Conservation (phyloP, 1,140 invertebrate genomes). For the Drosophila bocki region DNA sequence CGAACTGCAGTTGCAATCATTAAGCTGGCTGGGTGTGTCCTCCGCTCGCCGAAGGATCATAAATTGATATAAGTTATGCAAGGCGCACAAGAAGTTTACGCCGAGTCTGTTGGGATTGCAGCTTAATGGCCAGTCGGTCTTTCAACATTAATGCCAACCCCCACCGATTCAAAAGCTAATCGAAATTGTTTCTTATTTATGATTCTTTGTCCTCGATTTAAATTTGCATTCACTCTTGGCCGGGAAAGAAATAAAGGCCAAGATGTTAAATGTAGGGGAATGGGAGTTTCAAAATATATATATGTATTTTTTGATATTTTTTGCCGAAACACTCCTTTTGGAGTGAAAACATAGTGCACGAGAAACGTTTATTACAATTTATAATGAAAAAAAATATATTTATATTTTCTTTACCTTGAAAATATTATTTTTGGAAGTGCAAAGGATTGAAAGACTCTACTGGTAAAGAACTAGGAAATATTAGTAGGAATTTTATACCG, state of each 20-base stretch:
- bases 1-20: slow-evolving; percentile 64
- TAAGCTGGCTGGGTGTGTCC: slow-evolving; percentile 42
- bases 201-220: slow-evolving; percentile 34
- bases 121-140: slow-evolving; percentile 9
- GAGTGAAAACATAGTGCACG: not conserved
- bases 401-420: not conserved
- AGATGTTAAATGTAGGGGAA: slow-evolving; percentile 1
- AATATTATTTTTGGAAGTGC: too few relatives aligned
- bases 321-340: not conserved
- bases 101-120: slow-evolving; percentile 24
- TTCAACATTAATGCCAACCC: slow-evolving; percentile 10
- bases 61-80: slow-evolving; percentile 62
- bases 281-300: not conserved
- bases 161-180: slow-evolving; percentile 26
- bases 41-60: slow-evolving; percentile 19
- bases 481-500: too few relatives aligned
- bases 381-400: not conserved
- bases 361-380: not conserved
- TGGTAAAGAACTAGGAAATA: too few relatives aligned
- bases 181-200: slow-evolving; percentile 39
- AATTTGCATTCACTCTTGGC: slow-evolving; percentile 4
- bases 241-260: slow-evolving; percentile 1
- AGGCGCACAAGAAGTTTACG: slow-evolving; percentile 36
- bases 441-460: too few relatives aligned
- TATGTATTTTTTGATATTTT: too few relatives aligned